Percentiles rank a stretch among this genome's conserved stretches.
Conservation (phyloP, 2,888 invertebrate genomes). For the Mythimna ferrago region DNA sequence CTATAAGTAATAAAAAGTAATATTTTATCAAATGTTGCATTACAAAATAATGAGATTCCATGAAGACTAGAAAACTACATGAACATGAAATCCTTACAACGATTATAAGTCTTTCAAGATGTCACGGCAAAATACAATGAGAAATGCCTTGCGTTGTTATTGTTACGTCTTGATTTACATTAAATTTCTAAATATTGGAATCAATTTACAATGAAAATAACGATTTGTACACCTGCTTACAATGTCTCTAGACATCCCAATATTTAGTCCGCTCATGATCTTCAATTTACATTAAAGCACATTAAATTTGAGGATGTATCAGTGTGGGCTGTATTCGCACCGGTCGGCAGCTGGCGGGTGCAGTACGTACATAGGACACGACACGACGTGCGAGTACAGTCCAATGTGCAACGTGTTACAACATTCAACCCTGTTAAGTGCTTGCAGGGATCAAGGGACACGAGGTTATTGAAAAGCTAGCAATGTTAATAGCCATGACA, state of each 20-base stretch:
- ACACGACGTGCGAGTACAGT: constrained; percentile 77
- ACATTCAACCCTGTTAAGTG: constrained; percentile 88
- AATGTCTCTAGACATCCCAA: constrained; percentile 86
- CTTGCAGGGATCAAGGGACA: constrained; percentile 89
- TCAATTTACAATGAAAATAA: constrained; percentile 86
- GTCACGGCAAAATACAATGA: constrained; percentile 87
- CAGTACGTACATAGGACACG: constrained; percentile 40
- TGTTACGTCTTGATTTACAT: constrained; percentile 80
- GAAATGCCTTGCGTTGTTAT: constrained; percentile 86
- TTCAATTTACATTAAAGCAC: constrained; percentile 80
- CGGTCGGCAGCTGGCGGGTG: constrained; percentile 59
- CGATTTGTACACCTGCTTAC: constrained; percentile 88
- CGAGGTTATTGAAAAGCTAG: constrained; percentile 85
- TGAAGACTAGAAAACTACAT: constrained; percentile 90
- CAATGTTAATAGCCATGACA: constrained; percentile 82
- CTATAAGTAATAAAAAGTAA: constrained; percentile 76
- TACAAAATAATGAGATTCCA: constrained; percentile 88
- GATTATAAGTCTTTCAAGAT: constrained; percentile 89
- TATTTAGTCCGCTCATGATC: constrained; percentile 85
- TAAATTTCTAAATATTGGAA: constrained; percentile 89
- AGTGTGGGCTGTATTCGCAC: constrained; percentile 76
- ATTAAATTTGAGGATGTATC: constrained; percentile 77
- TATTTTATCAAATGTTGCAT: constrained; percentile 82
- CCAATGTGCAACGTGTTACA: constrained; percentile 84
- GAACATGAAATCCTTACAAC: constrained; percentile 90